These are phyloP conservation scores for Uria aalge DNA, from an alignment of 2,113 vertebrate genomes.

Conservation along the genomic window DNA sequence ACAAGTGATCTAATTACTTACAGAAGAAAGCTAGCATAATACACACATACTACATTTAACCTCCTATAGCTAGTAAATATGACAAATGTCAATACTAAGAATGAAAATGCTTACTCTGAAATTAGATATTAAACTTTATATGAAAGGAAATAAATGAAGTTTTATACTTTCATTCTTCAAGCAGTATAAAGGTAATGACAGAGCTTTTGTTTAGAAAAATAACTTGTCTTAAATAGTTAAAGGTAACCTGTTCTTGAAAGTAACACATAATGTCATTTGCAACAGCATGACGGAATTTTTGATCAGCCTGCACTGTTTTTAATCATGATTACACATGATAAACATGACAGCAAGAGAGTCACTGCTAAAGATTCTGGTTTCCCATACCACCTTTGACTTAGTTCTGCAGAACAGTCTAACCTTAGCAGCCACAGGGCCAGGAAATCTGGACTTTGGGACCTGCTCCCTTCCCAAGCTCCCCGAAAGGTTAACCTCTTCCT, in stretches of 20 bases:
- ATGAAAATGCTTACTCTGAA: not conserved
- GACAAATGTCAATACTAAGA: not conserved
- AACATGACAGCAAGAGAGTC: not conserved
- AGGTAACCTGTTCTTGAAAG: not conserved
- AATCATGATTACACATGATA: not conserved
- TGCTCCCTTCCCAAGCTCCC: not conserved
- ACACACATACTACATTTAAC: not conserved
- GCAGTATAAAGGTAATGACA: not conserved
- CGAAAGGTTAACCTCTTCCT: slow-evolving; percentile 29
- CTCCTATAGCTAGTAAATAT: not conserved
- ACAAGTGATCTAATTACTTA: not conserved
- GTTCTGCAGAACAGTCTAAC: not conserved
- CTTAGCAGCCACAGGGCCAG: not conserved
- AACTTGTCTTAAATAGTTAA: not conserved
- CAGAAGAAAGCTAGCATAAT: not conserved
- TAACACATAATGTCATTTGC: not conserved
- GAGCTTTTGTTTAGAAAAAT: not conserved
- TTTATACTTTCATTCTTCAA: not conserved
- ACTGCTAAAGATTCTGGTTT: not conserved
- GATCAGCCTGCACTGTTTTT: not conserved
- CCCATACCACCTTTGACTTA: not conserved
- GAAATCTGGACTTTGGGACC: not conserved
- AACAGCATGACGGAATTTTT: not conserved
- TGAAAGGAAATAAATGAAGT: not conserved
- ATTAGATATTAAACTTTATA: not conserved